A percentile compares a stretch with the other conserved stretches of the same genome.
Evolutionary conservation across 2,888 invertebrate species (phyloP).

Genomic region (Synergus laeviventris): DNA sequence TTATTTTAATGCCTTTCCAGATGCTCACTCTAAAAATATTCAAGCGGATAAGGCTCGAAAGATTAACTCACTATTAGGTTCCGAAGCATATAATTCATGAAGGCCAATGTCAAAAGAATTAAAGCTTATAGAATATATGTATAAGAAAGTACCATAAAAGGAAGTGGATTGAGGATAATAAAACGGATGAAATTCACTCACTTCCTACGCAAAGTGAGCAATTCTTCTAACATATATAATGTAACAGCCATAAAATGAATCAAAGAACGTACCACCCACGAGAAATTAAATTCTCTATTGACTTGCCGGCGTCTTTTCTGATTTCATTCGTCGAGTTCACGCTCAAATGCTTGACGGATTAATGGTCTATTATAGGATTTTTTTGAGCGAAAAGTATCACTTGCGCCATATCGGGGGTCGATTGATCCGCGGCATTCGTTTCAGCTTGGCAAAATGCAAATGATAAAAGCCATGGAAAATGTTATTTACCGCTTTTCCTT

Average conservation of each 20-base stretch:
- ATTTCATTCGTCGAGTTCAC: slow-evolving; percentile 23
- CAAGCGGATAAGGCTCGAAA: too few species aligned
- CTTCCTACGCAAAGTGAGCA: slow-evolving; percentile 21
- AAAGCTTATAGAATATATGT: too few species aligned
- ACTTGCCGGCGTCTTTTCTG: slow-evolving; percentile 28
- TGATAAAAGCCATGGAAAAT: slow-evolving; percentile 2
- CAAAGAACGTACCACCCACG: slow-evolving; percentile 31
- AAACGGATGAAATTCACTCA: slow-evolving; percentile 2
- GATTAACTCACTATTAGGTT: too few species aligned
- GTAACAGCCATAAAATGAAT: slow-evolving; percentile 22
- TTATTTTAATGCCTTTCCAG: neutral
- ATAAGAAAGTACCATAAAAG: too few species aligned
- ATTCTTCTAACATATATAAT: neutral
- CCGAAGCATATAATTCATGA: too few species aligned
- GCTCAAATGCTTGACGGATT: slow-evolving; percentile 28
- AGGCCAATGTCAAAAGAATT: too few species aligned
- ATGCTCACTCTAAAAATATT: neutral
- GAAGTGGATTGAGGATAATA: neutral
- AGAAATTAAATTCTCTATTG: slow-evolving; percentile 23
- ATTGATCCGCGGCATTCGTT: slow-evolving; percentile 18
- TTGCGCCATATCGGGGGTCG: slow-evolving; percentile 15
- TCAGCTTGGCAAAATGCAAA: neutral
- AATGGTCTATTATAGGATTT: slow-evolving; percentile 30
- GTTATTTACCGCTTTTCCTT: slow-evolving; percentile 23
- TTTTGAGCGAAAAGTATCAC: slow-evolving; percentile 3